Evolutionary conservation across 2,797 vertebrate species (phyloP).

Genomic region (Acanthiza pusilla): DNA sequence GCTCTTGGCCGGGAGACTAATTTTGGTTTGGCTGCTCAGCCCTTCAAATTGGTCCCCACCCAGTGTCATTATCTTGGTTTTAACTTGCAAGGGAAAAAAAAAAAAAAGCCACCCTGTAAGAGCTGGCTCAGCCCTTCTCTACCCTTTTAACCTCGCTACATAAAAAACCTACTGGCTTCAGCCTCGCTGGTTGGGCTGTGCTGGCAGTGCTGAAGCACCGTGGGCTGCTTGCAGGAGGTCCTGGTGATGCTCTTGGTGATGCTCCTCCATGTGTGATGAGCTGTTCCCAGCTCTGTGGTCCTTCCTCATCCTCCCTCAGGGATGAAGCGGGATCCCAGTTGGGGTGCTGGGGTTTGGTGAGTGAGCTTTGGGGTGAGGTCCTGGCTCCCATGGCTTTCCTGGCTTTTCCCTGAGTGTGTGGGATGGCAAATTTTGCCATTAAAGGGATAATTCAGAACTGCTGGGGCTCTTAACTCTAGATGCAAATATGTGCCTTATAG

Average conservation of each 20-base stretch:
- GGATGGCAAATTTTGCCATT: background rate
- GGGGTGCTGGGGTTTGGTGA: background rate
- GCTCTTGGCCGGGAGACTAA: slow-evolving; percentile 84
- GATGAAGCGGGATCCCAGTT: background rate
- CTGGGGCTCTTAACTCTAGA: accelerated
- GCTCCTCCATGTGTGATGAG: accelerated
- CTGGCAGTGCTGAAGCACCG: accelerated
- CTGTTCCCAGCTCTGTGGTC: accelerated
- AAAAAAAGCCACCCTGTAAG: background rate
- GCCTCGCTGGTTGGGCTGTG: background rate
- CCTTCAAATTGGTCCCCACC: slow-evolving; percentile 84
- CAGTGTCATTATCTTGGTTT: slow-evolving; percentile 90
- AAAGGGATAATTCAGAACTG: background rate
- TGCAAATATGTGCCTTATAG: background rate
- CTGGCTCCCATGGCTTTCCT: background rate
- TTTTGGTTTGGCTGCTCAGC: slow-evolving; percentile 86
- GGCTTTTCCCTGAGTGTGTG: background rate
- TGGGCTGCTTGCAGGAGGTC: background rate
- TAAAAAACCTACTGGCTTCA: background rate
- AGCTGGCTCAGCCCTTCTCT: slow-evolving; percentile 54
- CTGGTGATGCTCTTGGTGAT: background rate
- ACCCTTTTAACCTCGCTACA: slow-evolving; percentile 44
- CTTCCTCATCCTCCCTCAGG: background rate
- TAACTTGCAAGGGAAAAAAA: slow-evolving; percentile 78
- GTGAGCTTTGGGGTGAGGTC: background rate